A percentile compares a stretch with the other conserved stretches of the same genome.
phyloP scores from a whole-genome alignment of 2,888 invertebrate genomes.

The Zaprionus bogoriensis region DNA sequence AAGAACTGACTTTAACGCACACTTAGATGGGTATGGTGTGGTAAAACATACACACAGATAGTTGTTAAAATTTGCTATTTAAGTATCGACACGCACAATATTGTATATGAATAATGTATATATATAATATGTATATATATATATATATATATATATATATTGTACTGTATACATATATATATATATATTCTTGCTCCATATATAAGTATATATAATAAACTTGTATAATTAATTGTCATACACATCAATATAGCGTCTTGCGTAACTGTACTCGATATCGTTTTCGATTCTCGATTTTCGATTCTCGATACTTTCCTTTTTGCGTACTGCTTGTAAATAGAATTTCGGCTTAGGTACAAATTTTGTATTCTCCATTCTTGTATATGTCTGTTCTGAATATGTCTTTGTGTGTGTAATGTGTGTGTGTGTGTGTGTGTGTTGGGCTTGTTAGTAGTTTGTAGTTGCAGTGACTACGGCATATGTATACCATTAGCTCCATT shows the following conservation, averaged over 20 bases:
- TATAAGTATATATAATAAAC: constrained; percentile 33
- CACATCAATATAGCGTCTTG: constrained; percentile 63
- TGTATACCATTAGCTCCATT: constrained; percentile 65
- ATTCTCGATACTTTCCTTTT: too few relatives aligned
- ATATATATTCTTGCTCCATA: constrained; percentile 22
- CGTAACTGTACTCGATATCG: constrained; percentile 10
- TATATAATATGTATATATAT: constrained; percentile 35
- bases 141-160: constrained; percentile 22
- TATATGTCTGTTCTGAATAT: constrained; percentile 39
- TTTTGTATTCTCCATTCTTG: constrained; percentile 52
- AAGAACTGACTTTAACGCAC: constrained; percentile 31
- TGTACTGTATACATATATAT: constrained; percentile 25
- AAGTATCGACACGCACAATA: constrained; percentile 59
- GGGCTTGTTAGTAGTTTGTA: constrained; percentile 6
- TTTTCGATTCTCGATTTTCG: neutral
- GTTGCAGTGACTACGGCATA: constrained; percentile 57
- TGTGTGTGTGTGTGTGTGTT: constrained; percentile 4
- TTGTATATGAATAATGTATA: constrained; percentile 57
- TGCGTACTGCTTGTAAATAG: constrained; percentile 61
- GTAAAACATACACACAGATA: constrained; percentile 62
- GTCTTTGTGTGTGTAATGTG: constrained; percentile 16
- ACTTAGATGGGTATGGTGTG: constrained; percentile 72
- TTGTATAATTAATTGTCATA: constrained; percentile 76
- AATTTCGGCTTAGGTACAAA: constrained; percentile 62
- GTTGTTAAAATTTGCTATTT: constrained; percentile 20